phyloP scores from a whole-genome alignment of 1,140 invertebrate species.

The Liolophura sinensis region DNA sequence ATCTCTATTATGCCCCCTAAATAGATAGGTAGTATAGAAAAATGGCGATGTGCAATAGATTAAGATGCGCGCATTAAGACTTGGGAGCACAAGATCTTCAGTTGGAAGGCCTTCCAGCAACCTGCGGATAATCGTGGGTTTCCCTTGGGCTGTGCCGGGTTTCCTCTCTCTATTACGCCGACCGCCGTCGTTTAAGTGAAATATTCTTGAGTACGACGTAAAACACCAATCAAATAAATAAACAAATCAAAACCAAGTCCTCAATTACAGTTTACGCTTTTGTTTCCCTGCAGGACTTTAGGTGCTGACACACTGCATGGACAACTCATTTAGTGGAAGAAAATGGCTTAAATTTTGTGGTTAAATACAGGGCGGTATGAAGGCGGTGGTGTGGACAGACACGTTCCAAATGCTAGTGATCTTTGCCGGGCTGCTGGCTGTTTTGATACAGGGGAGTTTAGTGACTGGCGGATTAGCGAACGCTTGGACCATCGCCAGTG shows the following conservation, averaged over 20 bases:
- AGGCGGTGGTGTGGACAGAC: constrained; percentile 52
- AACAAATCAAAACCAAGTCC: background rate
- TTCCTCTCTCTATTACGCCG: no score
- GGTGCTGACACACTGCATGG: background rate
- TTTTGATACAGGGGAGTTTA: constrained; percentile 63
- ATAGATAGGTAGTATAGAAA: no score
- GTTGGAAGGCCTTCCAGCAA: no score
- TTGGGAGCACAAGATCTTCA: no score
- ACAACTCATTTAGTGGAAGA: background rate
- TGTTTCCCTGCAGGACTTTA: background rate
- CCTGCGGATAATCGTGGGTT: no score
- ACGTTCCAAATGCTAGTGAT: constrained; percentile 48
- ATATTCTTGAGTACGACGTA: no score
- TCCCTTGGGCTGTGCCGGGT: no score
- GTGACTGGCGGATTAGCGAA: constrained; percentile 68
- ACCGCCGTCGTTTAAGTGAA: no score
- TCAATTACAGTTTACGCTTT: background rate
- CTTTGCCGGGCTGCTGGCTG: constrained; percentile 36
- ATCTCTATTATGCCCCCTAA: no score
- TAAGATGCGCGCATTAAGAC: no score
- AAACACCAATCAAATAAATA: no score
- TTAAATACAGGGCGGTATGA: constrained; percentile 37
- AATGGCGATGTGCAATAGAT: no score
- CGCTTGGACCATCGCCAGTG: constrained; percentile 70
- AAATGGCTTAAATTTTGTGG: constrained; percentile 58